Conservation (phyloP, 2,888 invertebrate species). For the Hypomecis atomaria region DNA sequence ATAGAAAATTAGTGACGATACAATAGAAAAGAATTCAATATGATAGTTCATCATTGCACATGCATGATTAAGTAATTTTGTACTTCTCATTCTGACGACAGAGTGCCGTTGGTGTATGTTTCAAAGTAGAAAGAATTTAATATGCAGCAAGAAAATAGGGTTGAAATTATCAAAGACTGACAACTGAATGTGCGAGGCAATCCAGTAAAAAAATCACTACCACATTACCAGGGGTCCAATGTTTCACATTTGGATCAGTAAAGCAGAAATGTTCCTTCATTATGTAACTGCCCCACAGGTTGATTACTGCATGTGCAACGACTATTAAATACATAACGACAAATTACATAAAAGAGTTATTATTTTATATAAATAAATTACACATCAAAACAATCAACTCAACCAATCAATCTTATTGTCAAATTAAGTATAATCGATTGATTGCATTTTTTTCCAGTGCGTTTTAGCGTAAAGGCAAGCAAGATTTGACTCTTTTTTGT, state of each 20-base stretch:
- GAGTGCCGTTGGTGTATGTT: not conserved
- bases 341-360: constrained; percentile 27
- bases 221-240: too few relatives aligned
- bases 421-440: too few relatives aligned
- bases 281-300: too few relatives aligned
- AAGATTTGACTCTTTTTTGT: constrained; percentile 19
- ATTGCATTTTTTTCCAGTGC: not conserved
- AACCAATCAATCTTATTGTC: too few relatives aligned
- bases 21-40: constrained; percentile 56
- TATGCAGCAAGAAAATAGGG: too few relatives aligned
- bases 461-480: not conserved
- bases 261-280: too few relatives aligned
- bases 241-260: too few relatives aligned
- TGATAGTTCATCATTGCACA: constrained; percentile 60
- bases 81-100: not conserved
- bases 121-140: not conserved
- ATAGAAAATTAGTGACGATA: constrained; percentile 73
- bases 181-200: too few relatives aligned
- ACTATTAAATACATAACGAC: constrained; percentile 13
- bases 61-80: constrained; percentile 35
- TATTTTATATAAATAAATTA: not conserved
- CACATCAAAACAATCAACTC: not conserved
- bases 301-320: constrained; percentile 35
- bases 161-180: too few relatives aligned
- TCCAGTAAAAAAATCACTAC: too few relatives aligned